Evolutionary conservation across 2,888 invertebrate species (phyloP).

Genomic region (Dendrolimus pini): DNA sequence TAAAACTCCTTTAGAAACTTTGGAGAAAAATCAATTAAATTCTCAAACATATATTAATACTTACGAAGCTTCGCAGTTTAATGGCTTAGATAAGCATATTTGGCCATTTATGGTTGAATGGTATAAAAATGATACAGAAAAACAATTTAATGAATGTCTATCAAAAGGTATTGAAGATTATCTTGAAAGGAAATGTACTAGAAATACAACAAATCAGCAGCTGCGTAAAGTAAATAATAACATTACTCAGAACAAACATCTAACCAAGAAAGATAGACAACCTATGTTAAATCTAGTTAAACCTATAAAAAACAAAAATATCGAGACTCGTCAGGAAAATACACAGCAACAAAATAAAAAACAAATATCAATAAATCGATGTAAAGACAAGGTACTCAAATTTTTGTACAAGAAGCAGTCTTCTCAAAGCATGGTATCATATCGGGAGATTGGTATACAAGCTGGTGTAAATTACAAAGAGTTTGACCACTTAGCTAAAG

Average conservation of each 20-base stretch:
- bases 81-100: slow-evolving; percentile 42
- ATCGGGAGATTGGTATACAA: slow-evolving; percentile 8
- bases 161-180: slow-evolving; percentile 3
- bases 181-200: too few species aligned
- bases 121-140: slow-evolving; percentile 16
- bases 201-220: too few species aligned
- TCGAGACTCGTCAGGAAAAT: slow-evolving; percentile 9
- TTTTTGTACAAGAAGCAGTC: slow-evolving; percentile 40
- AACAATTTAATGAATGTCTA: slow-evolving; percentile 4
- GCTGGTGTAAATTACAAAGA: slow-evolving; percentile 8
- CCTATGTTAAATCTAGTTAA: slow-evolving; percentile 1
- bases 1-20: slow-evolving; percentile 47
- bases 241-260: neutral
- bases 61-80: slow-evolving; percentile 41
- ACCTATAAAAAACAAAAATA: slow-evolving; percentile 11
- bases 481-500: slow-evolving; percentile 9
- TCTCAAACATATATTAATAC: slow-evolving; percentile 26
- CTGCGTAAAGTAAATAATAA: too few species aligned
- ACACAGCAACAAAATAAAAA: slow-evolving; percentile 14
- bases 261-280: neutral
- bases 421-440: slow-evolving; percentile 11
- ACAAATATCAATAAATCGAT: slow-evolving; percentile 32
- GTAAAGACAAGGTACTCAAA: slow-evolving; percentile 49
- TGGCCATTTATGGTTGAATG: slow-evolving; percentile 62
- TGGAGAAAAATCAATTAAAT: slow-evolving; percentile 51